These are phyloP conservation scores for Branchellion lobata DNA, from an alignment of 2,888 invertebrate genomes.

Conservation along the genomic window DNA sequence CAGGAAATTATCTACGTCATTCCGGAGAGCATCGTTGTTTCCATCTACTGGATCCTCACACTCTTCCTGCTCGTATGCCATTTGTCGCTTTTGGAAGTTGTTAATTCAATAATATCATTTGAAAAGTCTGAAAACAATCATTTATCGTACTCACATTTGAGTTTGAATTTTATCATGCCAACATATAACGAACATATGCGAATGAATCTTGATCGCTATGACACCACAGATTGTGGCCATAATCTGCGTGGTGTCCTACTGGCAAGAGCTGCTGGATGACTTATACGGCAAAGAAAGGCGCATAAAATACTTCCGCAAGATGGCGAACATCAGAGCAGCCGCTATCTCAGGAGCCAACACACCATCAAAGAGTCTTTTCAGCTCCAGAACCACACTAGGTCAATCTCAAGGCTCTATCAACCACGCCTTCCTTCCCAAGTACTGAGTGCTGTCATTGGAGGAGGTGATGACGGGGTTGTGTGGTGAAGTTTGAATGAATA, in stretches of 20 bases:
- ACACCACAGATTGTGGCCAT: slow-evolving; percentile 49
- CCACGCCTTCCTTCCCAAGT: slow-evolving; percentile 44
- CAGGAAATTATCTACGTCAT: slow-evolving; percentile 52
- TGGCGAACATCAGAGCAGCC: slow-evolving; percentile 50
- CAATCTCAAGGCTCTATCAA: slow-evolving; percentile 45
- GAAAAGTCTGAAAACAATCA: too few relatives aligned
- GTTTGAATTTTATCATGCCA: too few relatives aligned
- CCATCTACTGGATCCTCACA: slow-evolving; percentile 51
- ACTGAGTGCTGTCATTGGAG: too few relatives aligned
- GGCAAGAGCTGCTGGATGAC: slow-evolving; percentile 51
- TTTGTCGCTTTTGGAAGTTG: background rate
- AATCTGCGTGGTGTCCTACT: slow-evolving; percentile 51
- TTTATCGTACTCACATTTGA: too few relatives aligned
- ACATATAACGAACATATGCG: too few relatives aligned
- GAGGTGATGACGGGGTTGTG: too few relatives aligned
- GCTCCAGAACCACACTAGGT: slow-evolving; percentile 46
- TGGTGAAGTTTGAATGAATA: too few relatives aligned
- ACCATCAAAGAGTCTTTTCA: slow-evolving; percentile 46
- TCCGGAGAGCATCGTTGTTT: slow-evolving; percentile 50
- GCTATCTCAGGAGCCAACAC: slow-evolving; percentile 47
- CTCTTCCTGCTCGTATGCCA: slow-evolving; percentile 47
- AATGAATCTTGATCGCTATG: too few relatives aligned
- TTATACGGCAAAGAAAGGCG: slow-evolving; percentile 51
- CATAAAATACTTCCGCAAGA: slow-evolving; percentile 49
- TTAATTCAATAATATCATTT: background rate